Base-by-base conservation (phyloP, 2,888 invertebrate genomes). In the Brachyopa scutellaris region DNA sequence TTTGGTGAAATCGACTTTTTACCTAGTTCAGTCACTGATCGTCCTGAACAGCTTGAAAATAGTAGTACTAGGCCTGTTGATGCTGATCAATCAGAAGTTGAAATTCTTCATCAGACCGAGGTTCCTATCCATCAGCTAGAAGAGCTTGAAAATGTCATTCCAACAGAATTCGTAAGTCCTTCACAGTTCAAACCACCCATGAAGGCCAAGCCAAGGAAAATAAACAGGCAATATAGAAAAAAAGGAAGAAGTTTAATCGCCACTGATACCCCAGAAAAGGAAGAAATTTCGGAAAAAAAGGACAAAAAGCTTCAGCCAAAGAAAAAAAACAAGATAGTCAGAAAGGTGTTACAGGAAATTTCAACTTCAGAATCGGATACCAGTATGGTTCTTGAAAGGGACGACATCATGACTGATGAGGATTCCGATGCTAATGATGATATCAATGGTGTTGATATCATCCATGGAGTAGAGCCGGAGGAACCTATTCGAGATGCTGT, bases 11-110 rank as follows among this genome's bases (percentile, higher is more conserved):
- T 38, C 4, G 57, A 57, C 9, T 57, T 57, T 29, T 29, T 57
- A 26, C 26, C 57, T n/a, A 57, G 57, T 40, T 40, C 57, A 40
- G 26, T 57, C 57, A 57, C 57, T 57, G 57, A 57, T 40, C 38
- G 57, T 57, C 57, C 57, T 29, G 49, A 49, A 36, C 6, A 33
- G 6, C 15, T 38, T 31, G 19, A 31, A 49, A 47, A 13, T 40
- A 17, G 17, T 40, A 53, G 21, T 36, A 53, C n/a, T 36, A n/a
- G n/a, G n/a, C 11, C 21, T 33, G 53, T 36, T 33, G 19, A 53
- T 36, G 19, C n/a, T n/a, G 19, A 21, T 13, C 55, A 38, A 23
- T 26, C 38, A 38, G 38, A 26, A 23, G 23, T 8, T 13, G 23
- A 15, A 38, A 23, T 23, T 45, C 26, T 49, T 49, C 26, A 49